Evolutionary conservation across 2,113 vertebrate species (phyloP), one percentile per base, ranked within the genome.

Genomic region (Strigops habroptila): DNA sequence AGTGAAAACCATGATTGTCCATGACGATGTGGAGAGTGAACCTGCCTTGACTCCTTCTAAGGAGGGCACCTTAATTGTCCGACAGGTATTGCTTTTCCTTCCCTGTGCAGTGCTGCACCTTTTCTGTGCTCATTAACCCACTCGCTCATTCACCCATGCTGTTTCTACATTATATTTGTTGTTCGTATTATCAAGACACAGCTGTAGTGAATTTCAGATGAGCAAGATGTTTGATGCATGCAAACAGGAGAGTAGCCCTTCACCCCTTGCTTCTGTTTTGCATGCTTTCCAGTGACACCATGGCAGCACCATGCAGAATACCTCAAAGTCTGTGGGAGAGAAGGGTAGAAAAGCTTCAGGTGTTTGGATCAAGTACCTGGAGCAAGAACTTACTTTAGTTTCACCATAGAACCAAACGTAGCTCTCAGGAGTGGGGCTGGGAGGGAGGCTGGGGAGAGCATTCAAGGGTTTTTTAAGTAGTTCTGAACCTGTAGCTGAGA

Each of bases 1-100:
- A 1, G 99, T 99, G 93, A 99, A 99, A 96, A 99, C 99, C 16
- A 99, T 99, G 99, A 99, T 99, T 2, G 99, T 99, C 84, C 99
- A 99, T 63, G 99, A 99, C 3, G 99, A 99, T 46, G 98, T 98
- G 25, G 99, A 99, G 92, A 99, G 98, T 71, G 99, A 99, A n/a
- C 98, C 98, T 10, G 98, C 98, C 48, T 98, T 99, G 94, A 99
- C 98, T n/a, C 99, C 99, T 14, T 99, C 99, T 95, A 99, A 99
- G 98, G 99, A 99, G 97, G 99, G 99, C 98, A 99, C 99, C 49
- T 98, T 99, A 94, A 99, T 99, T 70, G 98, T 99, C 97, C 98
- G 99, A 98, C 99, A 99, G 99, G 99, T 99, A 99, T 96, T 91
- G 43, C 60, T 48, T 92, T 94, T 91, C 95, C 70, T 91, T 75